phyloP scores from a whole-genome alignment of 2,797 vertebrate genomes.

The Meda fulgida region DNA sequence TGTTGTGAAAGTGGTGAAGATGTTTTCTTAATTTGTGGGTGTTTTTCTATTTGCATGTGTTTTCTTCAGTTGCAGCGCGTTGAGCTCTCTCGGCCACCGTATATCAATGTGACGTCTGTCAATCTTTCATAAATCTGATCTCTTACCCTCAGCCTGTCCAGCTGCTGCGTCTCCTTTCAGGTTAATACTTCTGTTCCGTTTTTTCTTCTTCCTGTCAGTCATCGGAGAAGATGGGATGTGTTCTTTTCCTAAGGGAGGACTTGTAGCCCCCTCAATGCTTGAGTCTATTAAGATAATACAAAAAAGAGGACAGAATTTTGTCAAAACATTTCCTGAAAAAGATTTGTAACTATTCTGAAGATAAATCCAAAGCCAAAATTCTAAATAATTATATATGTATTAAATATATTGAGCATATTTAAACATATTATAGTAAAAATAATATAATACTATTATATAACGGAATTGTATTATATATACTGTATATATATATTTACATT shows the following conservation, averaged over 20 bases:
- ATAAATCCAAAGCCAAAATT: not conserved
- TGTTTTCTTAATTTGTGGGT: no score
- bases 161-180: conserved; percentile 89
- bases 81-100: no score
- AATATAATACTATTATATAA: not conserved
- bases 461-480: no score
- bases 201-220: conserved; percentile 92
- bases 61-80: no score
- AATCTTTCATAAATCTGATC: not conserved
- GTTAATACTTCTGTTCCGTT: conserved; percentile 92
- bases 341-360: not conserved
- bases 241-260: conserved; percentile 80
- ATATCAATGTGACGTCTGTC: not conserved
- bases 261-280: conserved; percentile 78
- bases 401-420: not conserved
- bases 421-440: not conserved
- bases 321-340: not conserved
- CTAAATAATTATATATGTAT: not conserved
- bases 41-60: no score
- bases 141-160: conserved; percentile 92
- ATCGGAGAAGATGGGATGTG: conserved; percentile 85
- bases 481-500: no score
- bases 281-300: conserved; percentile 56
- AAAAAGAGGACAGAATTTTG: not conserved
- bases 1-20: no score